Base-by-base conservation (phyloP, 2,888 invertebrate genomes). In the Apodemia duryi region DNA sequence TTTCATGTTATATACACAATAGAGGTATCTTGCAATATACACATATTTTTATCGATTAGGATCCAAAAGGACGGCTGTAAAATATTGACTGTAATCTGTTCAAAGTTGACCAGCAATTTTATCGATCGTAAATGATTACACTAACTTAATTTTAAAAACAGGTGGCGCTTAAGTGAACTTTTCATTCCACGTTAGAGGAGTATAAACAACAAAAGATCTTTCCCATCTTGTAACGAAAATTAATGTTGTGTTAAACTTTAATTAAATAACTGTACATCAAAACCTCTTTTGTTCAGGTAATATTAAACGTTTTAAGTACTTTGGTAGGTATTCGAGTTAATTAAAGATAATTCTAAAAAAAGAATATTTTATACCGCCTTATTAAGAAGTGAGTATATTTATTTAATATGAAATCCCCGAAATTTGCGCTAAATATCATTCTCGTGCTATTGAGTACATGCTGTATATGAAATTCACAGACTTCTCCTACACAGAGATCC, bases 141-240 rank as follows among this genome's bases (percentile, higher is more conserved):
- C 82, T 88, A 90, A 89, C 77, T 81, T 79, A 78, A 74, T 70
- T 78, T 75, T 70, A 77, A 77, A 77, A 74, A 76, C 70, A 74
- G 74, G 64, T 67, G 70, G 90, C 90, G 91, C 89, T 76, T 86
- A 84, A 89, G 89, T 75, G 79, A 91, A 88, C 90, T 91, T 80
- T 90, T 88, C 89, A 91, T 88, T 91, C 86, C 83, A 88, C 88
- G 86, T 71, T 65, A 63, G 64, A 66, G 64, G 65, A 64, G 32
- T 38, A 41, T 65, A n/a, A 49, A 13, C 49, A 49, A 49, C 49
- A 49, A n/a, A 49, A 49, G 6, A 49, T 49, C 46, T 41, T 63
- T 46, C 49, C 49, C 49, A 49, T 49, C 49, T 49, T 49, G 49
- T n/a, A 49, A 49, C n/a, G 13, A n/a, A 49, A 49, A n/a, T 49